Evolutionary conservation across 2,888 invertebrate species (phyloP), one percentile per base, ranked within the genome.

Genomic region (Argyresthia goedartella): DNA sequence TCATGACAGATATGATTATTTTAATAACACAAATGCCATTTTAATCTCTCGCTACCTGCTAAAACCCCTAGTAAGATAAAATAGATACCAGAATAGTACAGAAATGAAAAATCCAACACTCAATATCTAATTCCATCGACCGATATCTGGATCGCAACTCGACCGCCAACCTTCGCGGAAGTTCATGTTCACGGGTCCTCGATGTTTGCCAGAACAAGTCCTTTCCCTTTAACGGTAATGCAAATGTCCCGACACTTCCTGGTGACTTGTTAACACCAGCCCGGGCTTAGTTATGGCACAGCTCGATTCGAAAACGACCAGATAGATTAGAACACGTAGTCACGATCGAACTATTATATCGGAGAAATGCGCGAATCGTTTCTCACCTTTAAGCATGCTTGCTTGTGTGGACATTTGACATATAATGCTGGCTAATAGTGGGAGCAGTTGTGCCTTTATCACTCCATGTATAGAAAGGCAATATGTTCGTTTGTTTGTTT

Each of bases 181-280:
- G 25, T 25, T 25, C 25, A 25, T 2, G 25, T 25, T 25, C 25
- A 25, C 25, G 25, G 25, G 25, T 25, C 25, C 25, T 25, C 25
- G 25, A 25, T 39, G 39, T 39, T 39, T 39, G 4, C 39, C 10
- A 39, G 39, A n/a, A 9, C n/a, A 3, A 11, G 39, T 13, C 43
- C 14, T 41, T 41, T 13, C 44, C 49, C 61, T 65, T 61, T 78
- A 81, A 78, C 80, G 76, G 77, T 76, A 79, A 81, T 76, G 76
- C 73, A 76, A 82, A 81, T 77, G 73, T 71, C 73, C 63, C 64
- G 56, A 60, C 61, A 75, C 73, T 82, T 82, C 82, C 82, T 75
- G 72, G 73, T 73, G 64, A 70, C 73, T 71, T 74, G 77, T 78
- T 79, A 80, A 75, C 73, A 25, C 25, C 6, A 25, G 68, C 72